Evolutionary conservation across 2,113 vertebrate genomes (phyloP), one percentile per base, ranked within the genome.

Genomic region (Prunella fulvescens): DNA sequence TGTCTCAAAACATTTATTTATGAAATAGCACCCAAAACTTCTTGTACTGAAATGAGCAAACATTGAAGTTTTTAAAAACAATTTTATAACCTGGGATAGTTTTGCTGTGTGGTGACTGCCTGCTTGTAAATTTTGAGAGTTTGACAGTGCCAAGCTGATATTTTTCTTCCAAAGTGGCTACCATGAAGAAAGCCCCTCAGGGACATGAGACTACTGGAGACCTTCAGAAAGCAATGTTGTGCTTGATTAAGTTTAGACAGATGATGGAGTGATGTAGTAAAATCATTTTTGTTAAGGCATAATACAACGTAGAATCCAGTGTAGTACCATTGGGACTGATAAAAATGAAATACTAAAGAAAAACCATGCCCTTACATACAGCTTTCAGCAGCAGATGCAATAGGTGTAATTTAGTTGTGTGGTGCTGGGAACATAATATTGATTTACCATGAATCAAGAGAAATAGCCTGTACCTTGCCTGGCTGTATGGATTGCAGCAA

Each of bases 231-330:
- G 83, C 95, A 96, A 90, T 96, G 91, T 79, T 97, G 72, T 97
- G 91, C 91, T 97, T 97, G 95, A 95, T 97, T 97, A 97, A 95
- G 81, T 97, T 96, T 84, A 96, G 93, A 97, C 95, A 96, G 91
- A 93, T 96, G 95, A 97, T 96, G 76, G 93, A 97, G 93, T 73
- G 92, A 95, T 93, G 87, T 95, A 96, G 94, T 96, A 96, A 96
- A 97, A 97, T 97, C 19, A 96, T 96, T 96, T 96, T 87, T 96
- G 93, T 96, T 95, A 95, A 88, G 70, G 92, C 81, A 72, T 96
- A 81, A 66, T 88, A n/a, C 85, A 97, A 77, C 81, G 74, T 5
- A 84, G 91, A 94, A 92, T 72, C 57, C 73, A 86, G 12, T 72
- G 81, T 83, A 53, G 73, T 66, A 89, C 91, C 76, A 24, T 5